phyloP scores from a whole-genome alignment of 2,888 invertebrate species.

The Ophioninae sp. region DNA sequence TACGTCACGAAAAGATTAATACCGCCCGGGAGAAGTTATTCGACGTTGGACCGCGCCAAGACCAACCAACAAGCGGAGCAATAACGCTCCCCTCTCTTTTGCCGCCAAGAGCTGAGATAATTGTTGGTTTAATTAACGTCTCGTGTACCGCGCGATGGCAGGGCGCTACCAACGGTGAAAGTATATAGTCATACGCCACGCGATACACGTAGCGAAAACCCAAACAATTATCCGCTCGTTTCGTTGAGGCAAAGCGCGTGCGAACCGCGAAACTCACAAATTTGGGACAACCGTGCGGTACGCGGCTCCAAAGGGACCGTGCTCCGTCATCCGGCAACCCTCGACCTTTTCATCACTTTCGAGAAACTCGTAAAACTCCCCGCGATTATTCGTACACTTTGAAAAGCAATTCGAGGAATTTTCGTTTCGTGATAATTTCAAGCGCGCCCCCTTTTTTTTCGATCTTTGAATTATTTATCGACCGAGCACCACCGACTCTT shows the following conservation, averaged over 20 bases:
- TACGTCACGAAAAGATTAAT: conserved; percentile 44
- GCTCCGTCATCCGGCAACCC: conserved; percentile 23
- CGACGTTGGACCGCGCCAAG: conserved; percentile 29
- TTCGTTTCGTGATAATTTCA: conserved; percentile 8
- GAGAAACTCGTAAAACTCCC: conserved; percentile 37
- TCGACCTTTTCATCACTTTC: neutral
- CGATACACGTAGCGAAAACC: conserved; percentile 8
- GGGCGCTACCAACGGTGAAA: conserved; percentile 56
- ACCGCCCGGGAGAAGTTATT: conserved; percentile 42
- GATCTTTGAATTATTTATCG: neutral
- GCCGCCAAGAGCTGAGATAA: conserved; percentile 59
- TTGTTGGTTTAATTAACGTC: conserved; percentile 63
- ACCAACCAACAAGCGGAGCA: conserved; percentile 32
- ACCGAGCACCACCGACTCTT: neutral
- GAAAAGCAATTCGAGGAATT: conserved; percentile 9
- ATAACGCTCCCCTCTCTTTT: conserved; percentile 54
- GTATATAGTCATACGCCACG: conserved; percentile 32
- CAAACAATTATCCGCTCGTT: conserved; percentile 46
- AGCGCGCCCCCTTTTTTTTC: neutral
- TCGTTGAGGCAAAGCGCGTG: neutral
- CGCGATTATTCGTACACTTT: conserved; percentile 23
- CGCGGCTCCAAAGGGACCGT: conserved; percentile 1
- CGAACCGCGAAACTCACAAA: conserved; percentile 51
- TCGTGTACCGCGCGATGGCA: conserved; percentile 34
- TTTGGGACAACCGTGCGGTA: conserved; percentile 38